Base-by-base conservation (phyloP, 2,797 vertebrate genomes). In the Hypotaenidia philippensis region DNA sequence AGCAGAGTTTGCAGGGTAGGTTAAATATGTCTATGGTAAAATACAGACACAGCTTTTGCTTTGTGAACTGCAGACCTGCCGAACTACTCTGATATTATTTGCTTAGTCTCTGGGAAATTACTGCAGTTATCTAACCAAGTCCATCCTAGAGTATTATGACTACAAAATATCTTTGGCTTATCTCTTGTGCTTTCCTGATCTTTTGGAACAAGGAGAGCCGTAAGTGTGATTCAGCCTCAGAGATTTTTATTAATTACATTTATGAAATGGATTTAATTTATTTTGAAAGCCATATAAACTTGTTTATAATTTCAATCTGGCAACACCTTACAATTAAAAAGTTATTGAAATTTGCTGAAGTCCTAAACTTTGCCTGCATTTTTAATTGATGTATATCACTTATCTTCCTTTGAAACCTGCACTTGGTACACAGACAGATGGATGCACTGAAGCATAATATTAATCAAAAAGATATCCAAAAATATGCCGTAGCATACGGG, bases 381-480 rank as follows among this genome's bases (percentile, higher is more conserved):
- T 92, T 83, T 75, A 87, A 77, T 64, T 75, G 72, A 68, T 63
- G 68, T 29, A 2, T 44, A 74, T 89, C 84, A 70, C 61, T 87
- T 36, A 31, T 27, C 68, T 89, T 96, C 82, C 91, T 95, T 90
- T 72, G 56, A 89, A 94, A 89, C 63, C 70, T 52, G 31, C 57
- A 78, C 76, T 72, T 87, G 76, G 57, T 27, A 82, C 87, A 86
- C 29, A 85, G 93, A 90, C 96, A 85, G 92, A 94, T 97, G 96
- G 93, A 64, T 93, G 91, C 92, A 94, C 27, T 77, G 92, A 96
- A 97, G 95, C 93, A 88, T 87, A 64, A 90, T 88, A 97, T 97
- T 98, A 98, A 98, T 97, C 97, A 96, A 95, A 80, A 93, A 88
- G 74, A 96, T 93, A 88, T 90, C 84, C 93, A 95, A 94, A 94